Percentiles rank a stretch among this genome's conserved stretches.
Conservation (phyloP, 1,140 invertebrate genomes). For the Platorchestia sp. region DNA sequence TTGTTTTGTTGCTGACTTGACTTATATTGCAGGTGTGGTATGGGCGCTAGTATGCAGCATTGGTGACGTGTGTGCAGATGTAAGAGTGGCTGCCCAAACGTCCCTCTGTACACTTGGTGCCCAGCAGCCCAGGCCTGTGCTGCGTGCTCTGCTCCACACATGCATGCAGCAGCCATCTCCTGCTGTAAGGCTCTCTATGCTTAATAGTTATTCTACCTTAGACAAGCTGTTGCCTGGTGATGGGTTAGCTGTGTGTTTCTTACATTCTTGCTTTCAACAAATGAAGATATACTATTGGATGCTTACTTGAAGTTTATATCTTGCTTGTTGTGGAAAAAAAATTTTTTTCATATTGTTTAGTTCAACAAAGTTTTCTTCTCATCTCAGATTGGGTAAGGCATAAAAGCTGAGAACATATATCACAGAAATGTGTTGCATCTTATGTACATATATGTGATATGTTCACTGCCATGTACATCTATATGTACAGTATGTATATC, state of each 20-base stretch:
- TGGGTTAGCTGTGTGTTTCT: neutral
- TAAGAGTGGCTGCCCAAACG: slow-evolving; percentile 17
- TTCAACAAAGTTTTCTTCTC: too few species aligned
- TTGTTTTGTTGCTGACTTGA: neutral
- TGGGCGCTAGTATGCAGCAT: slow-evolving; percentile 43
- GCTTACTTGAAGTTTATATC: neutral
- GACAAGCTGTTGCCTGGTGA: neutral
- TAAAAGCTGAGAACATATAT: too few species aligned
- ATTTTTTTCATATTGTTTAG: too few species aligned
- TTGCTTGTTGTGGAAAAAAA: neutral
- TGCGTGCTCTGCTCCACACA: slow-evolving; percentile 12
- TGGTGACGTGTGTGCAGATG: slow-evolving; percentile 45
- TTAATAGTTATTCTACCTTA: neutral
- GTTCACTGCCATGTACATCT: too few species aligned
- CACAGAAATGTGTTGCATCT: too few species aligned
- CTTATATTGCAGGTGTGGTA: slow-evolving; percentile 29
- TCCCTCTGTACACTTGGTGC: neutral
- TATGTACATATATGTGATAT: too few species aligned
- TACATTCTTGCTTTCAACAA: neutral
- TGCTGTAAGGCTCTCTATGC: neutral
- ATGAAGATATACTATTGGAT: neutral
- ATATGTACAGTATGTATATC: too few species aligned
- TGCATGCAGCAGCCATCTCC: slow-evolving; percentile 40
- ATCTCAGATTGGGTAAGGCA: too few species aligned
- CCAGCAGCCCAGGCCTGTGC: slow-evolving; percentile 45